Evolutionary conservation across 2,888 invertebrate genomes (phyloP).

Genomic region (Saturnia japonica): DNA sequence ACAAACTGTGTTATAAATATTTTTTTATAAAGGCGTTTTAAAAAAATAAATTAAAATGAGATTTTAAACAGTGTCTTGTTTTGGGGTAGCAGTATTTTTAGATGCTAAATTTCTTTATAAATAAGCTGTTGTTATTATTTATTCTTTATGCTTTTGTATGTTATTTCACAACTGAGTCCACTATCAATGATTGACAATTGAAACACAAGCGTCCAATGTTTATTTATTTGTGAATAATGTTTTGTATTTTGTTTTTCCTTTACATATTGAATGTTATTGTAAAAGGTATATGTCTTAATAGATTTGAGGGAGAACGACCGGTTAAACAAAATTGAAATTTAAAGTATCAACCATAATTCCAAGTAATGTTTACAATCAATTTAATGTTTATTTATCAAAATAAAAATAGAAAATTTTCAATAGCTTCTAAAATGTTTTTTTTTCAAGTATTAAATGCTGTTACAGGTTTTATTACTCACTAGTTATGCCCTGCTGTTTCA

Average conservation of each 20-base stretch:
- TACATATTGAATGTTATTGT: not conserved
- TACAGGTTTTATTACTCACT: not conserved
- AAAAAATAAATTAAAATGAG: not conserved
- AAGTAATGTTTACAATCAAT: not conserved
- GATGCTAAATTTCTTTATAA: not conserved
- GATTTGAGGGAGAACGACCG: not conserved
- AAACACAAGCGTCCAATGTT: not conserved
- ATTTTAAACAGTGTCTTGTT: not conserved
- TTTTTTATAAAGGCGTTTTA: not conserved
- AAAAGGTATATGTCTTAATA: not conserved
- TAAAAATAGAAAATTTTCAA: not conserved
- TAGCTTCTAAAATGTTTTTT: not conserved
- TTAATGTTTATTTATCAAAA: not conserved
- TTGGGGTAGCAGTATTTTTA: not conserved
- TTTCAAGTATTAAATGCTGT: not conserved
- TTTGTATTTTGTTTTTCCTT: conserved; percentile 4
- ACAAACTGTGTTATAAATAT: too few relatives aligned
- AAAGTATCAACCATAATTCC: not conserved
- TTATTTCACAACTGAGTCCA: not conserved
- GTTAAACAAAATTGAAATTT: not conserved
- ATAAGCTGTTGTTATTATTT: not conserved
- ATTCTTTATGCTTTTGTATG: not conserved
- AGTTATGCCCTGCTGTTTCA: too few relatives aligned
- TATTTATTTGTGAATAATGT: conserved; percentile 4
- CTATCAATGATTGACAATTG: not conserved